A percentile compares a stretch with the other conserved stretches of the same genome.
phyloP scores from a whole-genome alignment of 1,140 invertebrate genomes.

The Stegodyphus mimosarum region DNA sequence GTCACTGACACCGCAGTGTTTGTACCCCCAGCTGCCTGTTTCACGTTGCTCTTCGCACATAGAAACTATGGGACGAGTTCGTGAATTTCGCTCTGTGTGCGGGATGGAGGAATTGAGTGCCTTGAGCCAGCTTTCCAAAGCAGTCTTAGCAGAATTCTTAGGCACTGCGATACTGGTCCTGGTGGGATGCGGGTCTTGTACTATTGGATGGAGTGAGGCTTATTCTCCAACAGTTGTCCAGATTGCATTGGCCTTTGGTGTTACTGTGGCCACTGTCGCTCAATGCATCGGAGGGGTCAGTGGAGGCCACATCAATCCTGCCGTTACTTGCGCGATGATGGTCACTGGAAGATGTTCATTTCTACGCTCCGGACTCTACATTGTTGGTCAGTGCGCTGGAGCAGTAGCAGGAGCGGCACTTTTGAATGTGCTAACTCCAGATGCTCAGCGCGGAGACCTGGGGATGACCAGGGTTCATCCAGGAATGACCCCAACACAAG shows the following conservation, averaged over 20 bases:
- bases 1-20: not conserved
- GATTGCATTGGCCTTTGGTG: conserved; percentile 87
- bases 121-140: conserved; percentile 5
- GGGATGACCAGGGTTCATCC: conserved; percentile 73
- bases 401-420: conserved; percentile 72
- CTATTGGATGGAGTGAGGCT: conserved; percentile 63
- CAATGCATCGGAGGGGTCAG: conserved; percentile 84
- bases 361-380: conserved; percentile 79
- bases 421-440: conserved; percentile 70
- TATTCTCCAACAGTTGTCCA: conserved; percentile 75
- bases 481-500: conserved; percentile 75
- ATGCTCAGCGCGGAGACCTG: conserved; percentile 67
- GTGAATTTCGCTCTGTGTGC: conserved; percentile 32
- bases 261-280: conserved; percentile 85
- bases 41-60: not conserved
- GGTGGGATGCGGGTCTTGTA: conserved; percentile 84
- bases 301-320: conserved; percentile 91
- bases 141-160: conserved; percentile 78
- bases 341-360: conserved; percentile 82
- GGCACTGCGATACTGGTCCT: conserved; percentile 88
- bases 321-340: conserved; percentile 82
- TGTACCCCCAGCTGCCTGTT: not conserved
- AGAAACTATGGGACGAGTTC: conserved; percentile 27
- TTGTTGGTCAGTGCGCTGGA: conserved; percentile 81
- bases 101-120: conserved; percentile 45